Conservation (phyloP, 1,140 invertebrate genomes). For the Pararge aegeria region DNA sequence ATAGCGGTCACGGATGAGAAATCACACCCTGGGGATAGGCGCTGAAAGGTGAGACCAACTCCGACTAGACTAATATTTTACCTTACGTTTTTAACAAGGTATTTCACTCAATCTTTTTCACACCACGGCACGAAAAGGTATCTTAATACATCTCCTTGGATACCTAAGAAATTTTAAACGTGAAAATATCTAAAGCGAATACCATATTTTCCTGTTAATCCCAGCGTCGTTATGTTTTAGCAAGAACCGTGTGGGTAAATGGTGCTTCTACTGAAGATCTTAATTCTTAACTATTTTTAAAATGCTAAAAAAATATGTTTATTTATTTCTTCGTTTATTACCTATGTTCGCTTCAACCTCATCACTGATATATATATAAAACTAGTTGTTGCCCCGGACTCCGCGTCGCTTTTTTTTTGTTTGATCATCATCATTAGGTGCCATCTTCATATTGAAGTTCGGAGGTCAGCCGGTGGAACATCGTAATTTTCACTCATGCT, state of each 20-base stretch:
- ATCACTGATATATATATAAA: too few species aligned
- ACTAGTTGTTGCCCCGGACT: too few species aligned
- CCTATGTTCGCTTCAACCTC: too few species aligned
- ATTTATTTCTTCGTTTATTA: too few species aligned
- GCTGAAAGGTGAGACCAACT: not conserved
- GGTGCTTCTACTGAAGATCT: too few species aligned
- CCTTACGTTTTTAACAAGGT: constrained; percentile 6
- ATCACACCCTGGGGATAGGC: constrained; percentile 1
- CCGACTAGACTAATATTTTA: constrained; percentile 6
- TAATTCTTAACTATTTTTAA: too few species aligned
- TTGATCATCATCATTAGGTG: too few species aligned
- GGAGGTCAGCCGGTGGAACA: too few species aligned
- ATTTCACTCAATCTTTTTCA: not conserved
- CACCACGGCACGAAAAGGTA: not conserved
- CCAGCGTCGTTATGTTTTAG: not conserved
- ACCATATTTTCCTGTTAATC: not conserved
- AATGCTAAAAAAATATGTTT: too few species aligned
- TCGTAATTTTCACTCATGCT: too few species aligned
- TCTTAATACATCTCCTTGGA: not conserved
- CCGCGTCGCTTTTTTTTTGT: too few species aligned
- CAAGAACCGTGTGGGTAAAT: not conserved
- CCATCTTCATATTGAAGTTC: too few species aligned
- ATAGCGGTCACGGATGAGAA: constrained; percentile 6
- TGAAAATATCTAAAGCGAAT: not conserved
- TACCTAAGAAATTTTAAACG: not conserved